Evolutionary conservation across 1,140 invertebrate genomes (phyloP).

Genomic region (Ceratosolen fusciceps): DNA sequence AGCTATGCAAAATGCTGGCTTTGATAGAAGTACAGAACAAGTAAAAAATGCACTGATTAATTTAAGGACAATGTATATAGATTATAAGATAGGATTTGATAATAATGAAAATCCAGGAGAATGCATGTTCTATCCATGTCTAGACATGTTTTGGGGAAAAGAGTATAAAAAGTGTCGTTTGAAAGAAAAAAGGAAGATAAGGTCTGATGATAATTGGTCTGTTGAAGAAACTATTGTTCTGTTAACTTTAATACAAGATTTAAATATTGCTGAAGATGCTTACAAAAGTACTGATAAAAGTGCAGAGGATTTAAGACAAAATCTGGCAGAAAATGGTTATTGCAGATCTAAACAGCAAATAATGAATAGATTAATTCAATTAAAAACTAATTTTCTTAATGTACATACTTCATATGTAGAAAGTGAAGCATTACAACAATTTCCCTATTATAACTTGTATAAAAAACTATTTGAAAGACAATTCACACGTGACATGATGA

Average conservation of each 20-base stretch:
- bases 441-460: conserved; percentile 57
- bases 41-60: conserved; percentile 51
- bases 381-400: conserved; percentile 52
- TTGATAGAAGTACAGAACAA: conserved; percentile 51
- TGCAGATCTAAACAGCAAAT: conserved; percentile 52
- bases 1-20: conserved; percentile 47
- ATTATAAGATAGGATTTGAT: conserved; percentile 50
- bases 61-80: conserved; percentile 53
- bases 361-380: conserved; percentile 51
- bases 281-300: conserved; percentile 44
- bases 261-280: conserved; percentile 47
- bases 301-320: conserved; percentile 48
- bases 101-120: conserved; percentile 39
- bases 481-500: conserved; percentile 28
- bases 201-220: conserved; percentile 53
- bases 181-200: conserved; percentile 48
- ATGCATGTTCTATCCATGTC: conserved; percentile 51
- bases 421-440: conserved; percentile 53
- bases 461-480: conserved; percentile 51
- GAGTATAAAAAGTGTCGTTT: conserved; percentile 46
- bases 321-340: conserved; percentile 54
- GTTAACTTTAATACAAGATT: conserved; percentile 54
- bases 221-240: conserved; percentile 58
- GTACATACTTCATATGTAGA: conserved; percentile 45
- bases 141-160: conserved; percentile 53